A percentile compares a stretch with the other conserved stretches of the same genome.
Conservation (phyloP, 1,140 invertebrate genomes). For the Anastrepha obliqua region DNA sequence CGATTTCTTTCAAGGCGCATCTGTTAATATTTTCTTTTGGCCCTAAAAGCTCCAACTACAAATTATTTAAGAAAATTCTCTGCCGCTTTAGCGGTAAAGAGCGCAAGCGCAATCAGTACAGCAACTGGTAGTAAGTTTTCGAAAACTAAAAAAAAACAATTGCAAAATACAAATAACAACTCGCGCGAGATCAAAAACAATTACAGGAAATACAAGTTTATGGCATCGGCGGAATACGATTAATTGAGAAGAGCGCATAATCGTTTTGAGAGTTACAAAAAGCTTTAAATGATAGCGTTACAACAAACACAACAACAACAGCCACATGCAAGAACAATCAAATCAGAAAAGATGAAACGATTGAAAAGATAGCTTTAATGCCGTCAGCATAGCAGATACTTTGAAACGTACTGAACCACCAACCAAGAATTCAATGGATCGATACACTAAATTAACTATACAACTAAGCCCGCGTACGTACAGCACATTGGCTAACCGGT, state of each 20-base stretch:
- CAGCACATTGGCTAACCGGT: constrained; percentile 27
- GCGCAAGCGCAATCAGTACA: background rate
- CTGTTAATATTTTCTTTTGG: background rate
- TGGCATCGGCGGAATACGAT: background rate
- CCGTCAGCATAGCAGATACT: background rate
- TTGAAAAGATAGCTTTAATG: background rate
- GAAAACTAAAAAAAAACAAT: no score
- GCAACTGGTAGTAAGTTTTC: background rate
- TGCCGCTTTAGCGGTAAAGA: background rate
- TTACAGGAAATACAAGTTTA: constrained; percentile 2
- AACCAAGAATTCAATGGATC: background rate
- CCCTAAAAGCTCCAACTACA: constrained; percentile 1
- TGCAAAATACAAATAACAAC: background rate
- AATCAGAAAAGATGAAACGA: background rate
- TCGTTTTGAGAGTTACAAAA: background rate
- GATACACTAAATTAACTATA: background rate
- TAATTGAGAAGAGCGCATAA: background rate
- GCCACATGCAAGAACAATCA: background rate
- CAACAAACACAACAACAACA: background rate
- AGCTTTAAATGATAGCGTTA: constrained; percentile 8
- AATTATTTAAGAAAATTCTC: background rate
- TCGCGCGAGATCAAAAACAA: background rate
- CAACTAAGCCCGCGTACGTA: background rate
- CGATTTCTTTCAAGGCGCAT: no score
- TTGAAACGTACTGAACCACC: background rate